Evolutionary conservation across 2,113 vertebrate genomes (phyloP).

Genomic region (Neolamprologus falcicula): DNA sequence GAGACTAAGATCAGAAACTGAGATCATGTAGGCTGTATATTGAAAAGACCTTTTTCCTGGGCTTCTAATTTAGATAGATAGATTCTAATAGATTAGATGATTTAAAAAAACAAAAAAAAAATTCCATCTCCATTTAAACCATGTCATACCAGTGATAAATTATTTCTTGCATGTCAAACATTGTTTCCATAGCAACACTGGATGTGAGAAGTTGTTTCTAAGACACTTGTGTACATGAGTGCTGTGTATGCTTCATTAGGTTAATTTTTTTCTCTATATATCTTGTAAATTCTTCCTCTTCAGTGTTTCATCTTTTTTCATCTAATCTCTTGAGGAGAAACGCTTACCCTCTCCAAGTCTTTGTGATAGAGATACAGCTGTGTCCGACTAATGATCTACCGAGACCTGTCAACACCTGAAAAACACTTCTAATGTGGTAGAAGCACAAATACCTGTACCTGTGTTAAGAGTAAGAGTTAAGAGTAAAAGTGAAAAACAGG

Average conservation of each 20-base stretch:
- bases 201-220: neutral
- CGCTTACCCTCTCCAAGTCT: neutral
- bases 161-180: neutral
- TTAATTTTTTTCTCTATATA: neutral
- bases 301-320: neutral
- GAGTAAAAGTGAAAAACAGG: neutral
- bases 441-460: neutral
- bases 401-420: neutral
- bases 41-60: neutral
- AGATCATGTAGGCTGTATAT: neutral
- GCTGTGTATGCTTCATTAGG: neutral
- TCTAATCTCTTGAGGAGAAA: neutral
- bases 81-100: neutral
- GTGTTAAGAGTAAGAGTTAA: neutral
- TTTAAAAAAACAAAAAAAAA: neutral
- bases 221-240: neutral
- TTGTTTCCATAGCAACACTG: constrained; percentile 54
- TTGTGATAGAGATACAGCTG: neutral
- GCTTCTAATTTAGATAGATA: neutral
- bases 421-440: neutral
- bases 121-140: neutral
- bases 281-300: neutral
- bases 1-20: neutral
- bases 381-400: neutral
- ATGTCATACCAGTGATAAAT: neutral